Evolutionary conservation across 2,113 vertebrate species (phyloP).

Genomic region (Cathartes aura): DNA sequence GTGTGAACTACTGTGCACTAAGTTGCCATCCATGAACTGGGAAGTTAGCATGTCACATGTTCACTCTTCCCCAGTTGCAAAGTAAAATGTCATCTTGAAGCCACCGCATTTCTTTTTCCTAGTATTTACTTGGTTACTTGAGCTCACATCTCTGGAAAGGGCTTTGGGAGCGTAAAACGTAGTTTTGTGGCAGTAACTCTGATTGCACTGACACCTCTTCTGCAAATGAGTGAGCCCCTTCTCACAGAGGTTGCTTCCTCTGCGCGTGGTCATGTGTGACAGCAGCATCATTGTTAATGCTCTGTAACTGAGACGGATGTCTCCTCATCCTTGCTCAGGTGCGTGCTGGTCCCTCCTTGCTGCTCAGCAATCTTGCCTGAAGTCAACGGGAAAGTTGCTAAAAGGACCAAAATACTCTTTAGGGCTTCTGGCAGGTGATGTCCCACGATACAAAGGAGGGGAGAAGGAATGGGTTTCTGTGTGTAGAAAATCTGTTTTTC

Average conservation of each 20-base stretch:
- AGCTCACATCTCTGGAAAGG: not conserved
- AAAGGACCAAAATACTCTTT: not conserved
- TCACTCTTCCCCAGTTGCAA: not conserved
- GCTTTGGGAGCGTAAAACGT: not conserved
- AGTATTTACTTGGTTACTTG: not conserved
- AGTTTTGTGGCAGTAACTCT: not conserved
- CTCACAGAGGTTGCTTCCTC: not conserved
- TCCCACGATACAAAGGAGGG: not conserved
- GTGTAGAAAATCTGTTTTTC: not conserved
- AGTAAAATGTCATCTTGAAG: not conserved
- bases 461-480: not conserved
- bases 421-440: not conserved
- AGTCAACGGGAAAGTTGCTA: not conserved
- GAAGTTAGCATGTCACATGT: too few relatives aligned
- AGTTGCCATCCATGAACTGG: not conserved
- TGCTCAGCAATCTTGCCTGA: not conserved
- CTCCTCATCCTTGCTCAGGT: not conserved
- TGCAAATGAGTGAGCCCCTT: not conserved
- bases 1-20: not conserved
- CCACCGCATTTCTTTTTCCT: accelerated
- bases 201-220: not conserved
- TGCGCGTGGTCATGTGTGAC: not conserved
- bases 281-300: not conserved
- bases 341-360: not conserved
- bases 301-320: not conserved